These are phyloP conservation scores for Forpus xanthops DNA, from an alignment of 2,797 vertebrate genomes.

Conservation along the genomic window DNA sequence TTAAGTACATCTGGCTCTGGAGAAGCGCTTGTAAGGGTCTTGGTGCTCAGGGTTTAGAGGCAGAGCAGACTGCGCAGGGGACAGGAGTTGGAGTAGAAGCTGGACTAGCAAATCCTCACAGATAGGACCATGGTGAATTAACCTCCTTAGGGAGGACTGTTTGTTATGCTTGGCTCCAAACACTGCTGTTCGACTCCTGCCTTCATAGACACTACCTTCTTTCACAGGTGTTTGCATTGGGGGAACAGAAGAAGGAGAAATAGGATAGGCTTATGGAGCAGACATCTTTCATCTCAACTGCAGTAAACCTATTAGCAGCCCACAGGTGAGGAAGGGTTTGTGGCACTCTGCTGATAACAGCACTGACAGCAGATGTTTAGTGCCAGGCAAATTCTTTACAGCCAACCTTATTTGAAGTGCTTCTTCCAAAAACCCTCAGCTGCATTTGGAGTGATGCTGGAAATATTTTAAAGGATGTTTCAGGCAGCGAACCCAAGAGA, in stretches of 20 bases:
- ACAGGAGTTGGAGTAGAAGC: not conserved
- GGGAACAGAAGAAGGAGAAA: not conserved
- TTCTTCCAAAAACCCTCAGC: not conserved
- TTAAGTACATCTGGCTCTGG: not conserved
- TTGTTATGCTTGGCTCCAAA: not conserved
- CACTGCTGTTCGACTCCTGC: not conserved
- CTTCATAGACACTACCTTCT: not conserved
- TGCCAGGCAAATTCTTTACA: not conserved
- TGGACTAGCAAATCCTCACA: not conserved
- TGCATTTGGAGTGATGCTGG: not conserved
- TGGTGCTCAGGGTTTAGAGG: not conserved
- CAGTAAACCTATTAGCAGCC: not conserved
- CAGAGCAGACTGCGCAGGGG: not conserved
- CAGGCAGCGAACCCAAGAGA: not conserved
- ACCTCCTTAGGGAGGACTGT: not conserved
- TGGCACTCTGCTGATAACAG: constrained; percentile 4
- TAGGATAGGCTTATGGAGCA: not conserved
- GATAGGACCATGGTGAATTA: not conserved
- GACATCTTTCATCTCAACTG: not conserved
- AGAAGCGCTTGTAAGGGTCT: not conserved
- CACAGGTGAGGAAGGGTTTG: not conserved
- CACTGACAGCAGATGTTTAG: constrained; percentile 12
- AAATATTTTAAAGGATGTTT: not conserved
- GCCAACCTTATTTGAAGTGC: not conserved
- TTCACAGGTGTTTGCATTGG: not conserved